phyloP scores from a whole-genome alignment of 2,113 vertebrate genomes.

The Sylvietta virens region DNA sequence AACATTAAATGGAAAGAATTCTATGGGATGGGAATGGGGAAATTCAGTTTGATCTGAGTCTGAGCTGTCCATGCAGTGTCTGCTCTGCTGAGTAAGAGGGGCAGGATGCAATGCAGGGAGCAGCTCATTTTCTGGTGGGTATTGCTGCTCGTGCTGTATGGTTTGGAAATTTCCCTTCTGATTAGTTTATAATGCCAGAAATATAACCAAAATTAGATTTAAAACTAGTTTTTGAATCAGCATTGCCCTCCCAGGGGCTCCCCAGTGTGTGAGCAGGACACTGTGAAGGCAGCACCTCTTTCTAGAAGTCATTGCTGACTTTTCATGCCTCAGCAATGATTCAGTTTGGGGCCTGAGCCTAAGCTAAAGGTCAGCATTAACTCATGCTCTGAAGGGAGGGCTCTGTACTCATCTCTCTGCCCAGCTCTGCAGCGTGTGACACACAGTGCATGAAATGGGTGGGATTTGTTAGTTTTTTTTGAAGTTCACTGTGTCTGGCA shows the following conservation, averaged over 20 bases:
- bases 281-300: background rate
- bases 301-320: background rate
- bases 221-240: background rate
- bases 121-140: background rate
- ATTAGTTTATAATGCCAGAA: background rate
- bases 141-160: background rate
- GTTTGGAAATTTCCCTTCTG: background rate
- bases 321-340: background rate
- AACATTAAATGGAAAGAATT: background rate
- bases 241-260: background rate
- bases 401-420: background rate
- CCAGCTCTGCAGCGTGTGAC: background rate
- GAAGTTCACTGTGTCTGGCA: background rate
- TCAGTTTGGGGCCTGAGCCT: background rate
- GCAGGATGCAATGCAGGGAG: background rate
- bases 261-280: background rate
- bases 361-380: constrained; percentile 3
- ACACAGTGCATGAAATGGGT: background rate
- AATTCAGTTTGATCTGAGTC: background rate
- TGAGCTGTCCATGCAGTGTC: background rate
- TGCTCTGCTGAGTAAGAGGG: background rate
- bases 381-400: background rate
- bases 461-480: background rate
- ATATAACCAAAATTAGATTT: background rate
- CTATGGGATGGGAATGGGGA: background rate